These are phyloP conservation scores for Trichonephila clavipes DNA, from an alignment of 1,140 invertebrate species.

Conservation along the genomic window DNA sequence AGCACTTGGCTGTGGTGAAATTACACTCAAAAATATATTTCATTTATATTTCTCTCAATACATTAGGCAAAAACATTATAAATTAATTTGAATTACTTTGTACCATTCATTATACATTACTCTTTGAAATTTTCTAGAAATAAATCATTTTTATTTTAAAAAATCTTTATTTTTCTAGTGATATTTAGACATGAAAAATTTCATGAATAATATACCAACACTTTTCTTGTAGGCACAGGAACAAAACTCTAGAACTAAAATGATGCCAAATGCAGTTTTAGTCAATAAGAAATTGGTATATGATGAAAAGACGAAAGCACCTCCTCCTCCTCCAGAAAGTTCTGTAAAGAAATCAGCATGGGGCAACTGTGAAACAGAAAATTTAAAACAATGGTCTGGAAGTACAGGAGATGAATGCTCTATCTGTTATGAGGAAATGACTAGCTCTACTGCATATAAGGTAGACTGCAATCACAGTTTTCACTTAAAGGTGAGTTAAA, in stretches of 20 bases:
- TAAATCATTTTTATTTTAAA: too few relatives aligned
- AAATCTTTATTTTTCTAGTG: too few relatives aligned
- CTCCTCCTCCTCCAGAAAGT: not conserved
- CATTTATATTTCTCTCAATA: too few relatives aligned
- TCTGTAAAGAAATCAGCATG: not conserved
- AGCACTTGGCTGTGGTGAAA: too few relatives aligned
- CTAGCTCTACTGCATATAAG: not conserved
- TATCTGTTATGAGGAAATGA: constrained; percentile 63
- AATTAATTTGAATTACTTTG: too few relatives aligned
- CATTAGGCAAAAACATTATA: too few relatives aligned
- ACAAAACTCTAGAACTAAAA: not conserved
- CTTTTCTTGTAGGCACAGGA: not conserved
- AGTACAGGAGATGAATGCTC: not conserved
- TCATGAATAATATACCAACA: not conserved
- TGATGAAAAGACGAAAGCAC: not conserved
- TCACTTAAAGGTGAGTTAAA: constrained; percentile 41
- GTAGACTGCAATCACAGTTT: constrained; percentile 64
- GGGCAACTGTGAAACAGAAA: not conserved
- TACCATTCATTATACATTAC: too few relatives aligned
- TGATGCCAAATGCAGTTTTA: not conserved
- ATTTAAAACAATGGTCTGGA: constrained; percentile 36
- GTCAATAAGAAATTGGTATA: constrained; percentile 1
- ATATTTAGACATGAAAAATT: not conserved
- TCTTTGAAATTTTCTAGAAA: too few relatives aligned
- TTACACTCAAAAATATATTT: too few relatives aligned